Evolutionary conservation across 1,140 invertebrate genomes (phyloP).

Genomic region (Drosophila bifasciata): DNA sequence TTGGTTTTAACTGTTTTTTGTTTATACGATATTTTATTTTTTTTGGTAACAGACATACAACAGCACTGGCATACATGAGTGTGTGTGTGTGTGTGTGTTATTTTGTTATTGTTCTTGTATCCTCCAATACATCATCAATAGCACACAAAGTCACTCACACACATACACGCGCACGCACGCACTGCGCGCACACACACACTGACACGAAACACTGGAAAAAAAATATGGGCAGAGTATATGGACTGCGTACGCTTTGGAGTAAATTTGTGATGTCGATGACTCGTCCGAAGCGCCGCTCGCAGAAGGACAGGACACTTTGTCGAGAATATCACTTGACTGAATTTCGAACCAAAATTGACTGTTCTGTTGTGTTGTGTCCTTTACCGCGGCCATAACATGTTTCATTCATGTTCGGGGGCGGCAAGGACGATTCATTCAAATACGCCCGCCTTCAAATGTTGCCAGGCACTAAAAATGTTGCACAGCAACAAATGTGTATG

Average conservation of each 20-base stretch:
- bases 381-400: too few relatives aligned
- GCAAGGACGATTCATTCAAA: too few relatives aligned
- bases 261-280: conserved; percentile 49
- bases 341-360: not conserved
- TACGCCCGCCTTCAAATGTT: too few relatives aligned
- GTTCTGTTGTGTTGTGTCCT: too few relatives aligned
- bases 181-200: conserved; percentile 39
- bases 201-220: conserved; percentile 66
- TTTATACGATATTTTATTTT: conserved; percentile 18
- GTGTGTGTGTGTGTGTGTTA: conserved; percentile 23
- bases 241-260: conserved; percentile 53
- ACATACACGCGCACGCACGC: conserved; percentile 10
- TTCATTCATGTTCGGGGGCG: too few relatives aligned
- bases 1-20: conserved; percentile 15
- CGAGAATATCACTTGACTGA: too few relatives aligned
- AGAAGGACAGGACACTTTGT: conserved; percentile 45
- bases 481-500: too few relatives aligned
- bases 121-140: conserved; percentile 27
- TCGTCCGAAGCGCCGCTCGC: conserved; percentile 55
- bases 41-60: conserved; percentile 25
- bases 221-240: conserved; percentile 24
- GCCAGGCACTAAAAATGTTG: too few relatives aligned
- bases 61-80: conserved; percentile 10
- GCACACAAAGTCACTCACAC: conserved; percentile 9
- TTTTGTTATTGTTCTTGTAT: conserved; percentile 55